phyloP scores from a whole-genome alignment of 2,797 vertebrate species.

The Parauchenoglanis punctatus region DNA sequence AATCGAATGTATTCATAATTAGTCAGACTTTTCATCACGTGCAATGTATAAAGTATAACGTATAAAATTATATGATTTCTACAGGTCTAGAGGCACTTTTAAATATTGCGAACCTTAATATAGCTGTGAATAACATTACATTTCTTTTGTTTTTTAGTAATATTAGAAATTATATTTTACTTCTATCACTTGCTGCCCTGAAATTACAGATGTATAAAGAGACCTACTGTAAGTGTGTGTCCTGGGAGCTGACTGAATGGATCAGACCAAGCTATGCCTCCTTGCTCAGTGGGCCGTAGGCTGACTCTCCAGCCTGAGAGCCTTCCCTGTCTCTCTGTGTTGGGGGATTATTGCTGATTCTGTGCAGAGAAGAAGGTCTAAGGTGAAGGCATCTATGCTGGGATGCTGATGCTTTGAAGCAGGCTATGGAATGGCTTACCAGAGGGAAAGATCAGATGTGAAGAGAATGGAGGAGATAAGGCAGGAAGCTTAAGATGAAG shows the following conservation, averaged over 20 bases:
- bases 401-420: conserved; percentile 72
- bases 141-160: not conserved
- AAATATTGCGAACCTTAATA: not conserved
- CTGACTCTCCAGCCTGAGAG: conserved; percentile 9
- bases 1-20: not conserved
- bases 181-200: not conserved
- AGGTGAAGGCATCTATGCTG: conserved; percentile 60
- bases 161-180: not conserved
- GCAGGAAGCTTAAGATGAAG: conserved; percentile 64
- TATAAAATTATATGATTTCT: not conserved
- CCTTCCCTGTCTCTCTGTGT: conserved; percentile 50
- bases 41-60: not conserved
- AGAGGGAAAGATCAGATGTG: conserved; percentile 19
- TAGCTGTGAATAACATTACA: not conserved
- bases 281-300: conserved; percentile 7
- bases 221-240: not conserved
- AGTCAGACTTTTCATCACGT: not conserved
- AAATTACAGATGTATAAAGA: not conserved
- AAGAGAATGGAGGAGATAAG: not conserved
- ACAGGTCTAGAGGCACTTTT: not conserved
- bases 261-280: conserved; percentile 5
- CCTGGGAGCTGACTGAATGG: conserved; percentile 23
- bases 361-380: conserved; percentile 66
- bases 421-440: conserved; percentile 55
- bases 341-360: conserved; percentile 29